phyloP scores from a whole-genome alignment of 1,140 invertebrate species.

The fruit fly (Drosophila melanogaster) region Release_6_plus_ISO1_MT NT_033777.3:9773001-9773500 shows the following conservation, averaged over 20 bases:
- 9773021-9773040: conserved; percentile 19
- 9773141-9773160: conserved; percentile 45
- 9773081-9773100: conserved; percentile 66
- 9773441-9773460: conserved; percentile 61
- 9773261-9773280: conserved; percentile 69
- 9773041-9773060: conserved; percentile 61
- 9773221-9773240: conserved; percentile 70
- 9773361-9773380: conserved; percentile 76
- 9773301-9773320: conserved; percentile 71
- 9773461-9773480: conserved; percentile 33
- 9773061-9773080: conserved; percentile 67
- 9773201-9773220: conserved; percentile 77
- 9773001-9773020: not conserved
- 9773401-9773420: conserved; percentile 79
- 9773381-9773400: conserved; percentile 71
- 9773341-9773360: conserved; percentile 72
- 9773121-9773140: conserved; percentile 13
- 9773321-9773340: conserved; percentile 62
- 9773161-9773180: not conserved
- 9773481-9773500: conserved; percentile 54
- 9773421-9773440: conserved; percentile 66
- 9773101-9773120: conserved; percentile 10
- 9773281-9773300: conserved; percentile 79
- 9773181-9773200: conserved; percentile 25
- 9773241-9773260: conserved; percentile 58